These are phyloP conservation scores for Nineta flava DNA, from an alignment of 2,888 invertebrate species.

Conservation along the genomic window DNA sequence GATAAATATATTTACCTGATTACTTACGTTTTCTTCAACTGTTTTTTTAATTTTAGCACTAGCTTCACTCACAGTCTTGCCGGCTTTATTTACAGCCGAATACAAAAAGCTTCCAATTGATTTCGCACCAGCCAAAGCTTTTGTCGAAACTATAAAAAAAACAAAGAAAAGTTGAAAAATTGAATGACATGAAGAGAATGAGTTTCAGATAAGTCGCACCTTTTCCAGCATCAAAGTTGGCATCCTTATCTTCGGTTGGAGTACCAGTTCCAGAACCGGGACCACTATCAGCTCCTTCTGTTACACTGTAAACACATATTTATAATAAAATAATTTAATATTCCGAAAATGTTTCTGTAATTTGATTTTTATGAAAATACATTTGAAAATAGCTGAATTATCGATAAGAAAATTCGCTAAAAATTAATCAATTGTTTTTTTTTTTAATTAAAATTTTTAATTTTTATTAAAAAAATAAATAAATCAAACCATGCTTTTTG, in stretches of 20 bases:
- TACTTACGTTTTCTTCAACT: conserved; percentile 87
- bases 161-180: not conserved
- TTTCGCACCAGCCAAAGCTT: conserved; percentile 79
- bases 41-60: conserved; percentile 88
- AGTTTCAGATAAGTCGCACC: conserved; percentile 19
- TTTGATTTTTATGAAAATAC: no score
- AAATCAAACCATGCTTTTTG: no score
- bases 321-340: not conserved
- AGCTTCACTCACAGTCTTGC: conserved; percentile 79
- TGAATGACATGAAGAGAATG: conserved; percentile 13
- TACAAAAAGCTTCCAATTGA: conserved; percentile 84
- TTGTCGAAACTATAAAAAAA: conserved; percentile 55
- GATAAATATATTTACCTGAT: no score
- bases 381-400: no score
- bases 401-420: no score
- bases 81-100: conserved; percentile 91
- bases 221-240: conserved; percentile 60
- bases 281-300: conserved; percentile 80
- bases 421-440: no score
- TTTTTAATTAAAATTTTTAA: no score
- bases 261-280: conserved; percentile 62
- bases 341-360: no score
- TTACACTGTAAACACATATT: conserved; percentile 45
- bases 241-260: conserved; percentile 65
- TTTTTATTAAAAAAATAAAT: no score